Evolutionary conservation across 2,113 vertebrate genomes (phyloP).

Genomic region (Gadus chalcogrammus): DNA sequence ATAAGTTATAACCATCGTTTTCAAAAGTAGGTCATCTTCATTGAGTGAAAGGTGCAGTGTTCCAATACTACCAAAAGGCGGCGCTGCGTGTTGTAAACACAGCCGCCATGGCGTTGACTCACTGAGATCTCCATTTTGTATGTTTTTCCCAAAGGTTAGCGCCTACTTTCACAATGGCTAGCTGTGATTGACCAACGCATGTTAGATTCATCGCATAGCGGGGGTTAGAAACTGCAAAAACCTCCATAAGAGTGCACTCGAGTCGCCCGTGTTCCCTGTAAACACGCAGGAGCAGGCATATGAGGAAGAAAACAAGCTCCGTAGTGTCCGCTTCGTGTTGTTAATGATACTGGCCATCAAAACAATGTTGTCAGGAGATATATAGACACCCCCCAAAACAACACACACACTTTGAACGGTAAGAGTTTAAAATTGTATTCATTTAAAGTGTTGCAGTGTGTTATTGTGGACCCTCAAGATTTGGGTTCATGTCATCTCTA

Average conservation of each 20-base stretch:
- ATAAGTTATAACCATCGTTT: not conserved
- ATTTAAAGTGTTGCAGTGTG: too few relatives aligned
- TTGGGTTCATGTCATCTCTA: too few relatives aligned
- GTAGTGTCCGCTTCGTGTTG: constrained; percentile 38
- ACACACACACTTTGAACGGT: constrained; percentile 59
- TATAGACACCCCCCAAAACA: constrained; percentile 49
- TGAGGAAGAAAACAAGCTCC: constrained; percentile 22
- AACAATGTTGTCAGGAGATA: constrained; percentile 75
- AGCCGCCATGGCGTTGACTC: constrained; percentile 34
- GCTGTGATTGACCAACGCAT: constrained; percentile 31
- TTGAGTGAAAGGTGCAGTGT: constrained; percentile 30
- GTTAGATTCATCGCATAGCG: not conserved
- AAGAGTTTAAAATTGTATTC: constrained; percentile 29
- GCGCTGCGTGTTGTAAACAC: constrained; percentile 55
- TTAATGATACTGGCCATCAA: constrained; percentile 57
- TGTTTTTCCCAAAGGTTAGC: constrained; percentile 75
- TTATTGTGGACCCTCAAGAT: too few relatives aligned
- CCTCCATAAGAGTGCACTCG: not conserved
- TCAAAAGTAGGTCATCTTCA: not conserved
- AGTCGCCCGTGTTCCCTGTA: not conserved
- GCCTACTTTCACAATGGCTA: constrained; percentile 61
- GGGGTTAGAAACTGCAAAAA: not conserved
- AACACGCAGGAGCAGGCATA: constrained; percentile 21
- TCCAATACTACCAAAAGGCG: constrained; percentile 28
- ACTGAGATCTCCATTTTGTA: constrained; percentile 78